These are phyloP conservation scores for Anguilla obscura DNA, from an alignment of 2,797 vertebrate species.

Conservation along the genomic window DNA sequence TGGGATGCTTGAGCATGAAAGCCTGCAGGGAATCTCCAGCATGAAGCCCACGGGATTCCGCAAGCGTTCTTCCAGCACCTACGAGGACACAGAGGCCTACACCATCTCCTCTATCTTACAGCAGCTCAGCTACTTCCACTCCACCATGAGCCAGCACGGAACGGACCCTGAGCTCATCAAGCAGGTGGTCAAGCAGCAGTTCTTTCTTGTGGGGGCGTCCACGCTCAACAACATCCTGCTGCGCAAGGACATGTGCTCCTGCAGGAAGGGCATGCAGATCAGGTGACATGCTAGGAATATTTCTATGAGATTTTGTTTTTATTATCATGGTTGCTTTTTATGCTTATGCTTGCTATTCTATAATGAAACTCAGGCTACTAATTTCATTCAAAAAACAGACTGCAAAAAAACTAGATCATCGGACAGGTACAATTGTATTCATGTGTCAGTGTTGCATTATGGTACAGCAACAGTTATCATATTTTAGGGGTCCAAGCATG, in stretches of 20 bases:
- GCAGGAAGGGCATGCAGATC: slow-evolving; percentile 98
- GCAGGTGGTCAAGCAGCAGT: slow-evolving; percentile 86
- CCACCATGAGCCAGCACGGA: slow-evolving; percentile 87
- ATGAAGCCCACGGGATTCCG: slow-evolving; percentile 94
- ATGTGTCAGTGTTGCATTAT: neutral
- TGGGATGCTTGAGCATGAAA: slow-evolving; percentile 94
- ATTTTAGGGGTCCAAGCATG: no score
- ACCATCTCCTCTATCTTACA: slow-evolving; percentile 87
- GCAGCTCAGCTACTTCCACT: slow-evolving; percentile 84
- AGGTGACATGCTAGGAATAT: slow-evolving; percentile 68
- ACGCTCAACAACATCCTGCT: slow-evolving; percentile 93
- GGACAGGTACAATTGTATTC: neutral
- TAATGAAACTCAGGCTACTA: neutral
- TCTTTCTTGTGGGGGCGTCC: slow-evolving; percentile 84
- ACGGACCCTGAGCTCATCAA: slow-evolving; percentile 83
- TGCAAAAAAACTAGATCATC: neutral
- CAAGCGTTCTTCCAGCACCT: slow-evolving; percentile 87
- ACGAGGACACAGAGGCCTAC: slow-evolving; percentile 79
- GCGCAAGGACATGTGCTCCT: slow-evolving; percentile 97
- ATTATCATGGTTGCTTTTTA: no score
- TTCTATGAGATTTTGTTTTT: neutral
- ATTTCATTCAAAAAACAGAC: neutral
- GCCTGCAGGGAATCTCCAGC: slow-evolving; percentile 93
- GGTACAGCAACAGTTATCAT: neutral
- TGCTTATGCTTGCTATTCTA: neutral